Evolutionary conservation across 2,888 invertebrate species (phyloP), one percentile per base, ranked within the genome.

Genomic region (Biston stratarius): DNA sequence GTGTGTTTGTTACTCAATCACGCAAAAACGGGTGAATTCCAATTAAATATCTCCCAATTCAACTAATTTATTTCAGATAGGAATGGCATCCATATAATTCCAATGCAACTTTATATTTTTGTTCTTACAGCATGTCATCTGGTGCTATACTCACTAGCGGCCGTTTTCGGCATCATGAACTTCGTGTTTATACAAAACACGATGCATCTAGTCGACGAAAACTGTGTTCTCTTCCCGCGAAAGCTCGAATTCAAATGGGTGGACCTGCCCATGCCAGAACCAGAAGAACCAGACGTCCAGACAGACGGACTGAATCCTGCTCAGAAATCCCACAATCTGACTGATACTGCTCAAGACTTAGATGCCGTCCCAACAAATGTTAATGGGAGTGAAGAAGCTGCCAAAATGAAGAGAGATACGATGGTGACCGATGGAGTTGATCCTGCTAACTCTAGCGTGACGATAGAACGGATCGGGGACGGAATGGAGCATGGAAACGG

Each of bases 51-150:
- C n/a, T n/a, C n/a, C n/a, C n/a, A n/a, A n/a, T n/a, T n/a, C n/a
- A n/a, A n/a, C n/a, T n/a, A n/a, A n/a, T n/a, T n/a, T n/a, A n/a
- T n/a, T n/a, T n/a, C n/a, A n/a, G n/a, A n/a, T n/a, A n/a, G n/a
- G n/a, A n/a, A n/a, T n/a, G n/a, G n/a, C n/a, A n/a, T n/a, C n/a
- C n/a, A n/a, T n/a, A n/a, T n/a, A n/a, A n/a, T n/a, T 47, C 14
- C 7, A n/a, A 9, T 24, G 0, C 14, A 38, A 45, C 14, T 47
- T 38, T 12, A 33, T 56, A 52, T 36, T 53, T 56, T 12, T 36
- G 11, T 72, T 55, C 36, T 90, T 89, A 44, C 87, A 94, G 93
- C 79, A 80, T 93, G 90, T 81, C 93, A 94, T 74, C 74, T 92
- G 60, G 77, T 88, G 61, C 69, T 93, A 0, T 94, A 81, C 77